Evolutionary conservation across 2,888 invertebrate species (phyloP).

Genomic region (Drosophila ustulata): DNA sequence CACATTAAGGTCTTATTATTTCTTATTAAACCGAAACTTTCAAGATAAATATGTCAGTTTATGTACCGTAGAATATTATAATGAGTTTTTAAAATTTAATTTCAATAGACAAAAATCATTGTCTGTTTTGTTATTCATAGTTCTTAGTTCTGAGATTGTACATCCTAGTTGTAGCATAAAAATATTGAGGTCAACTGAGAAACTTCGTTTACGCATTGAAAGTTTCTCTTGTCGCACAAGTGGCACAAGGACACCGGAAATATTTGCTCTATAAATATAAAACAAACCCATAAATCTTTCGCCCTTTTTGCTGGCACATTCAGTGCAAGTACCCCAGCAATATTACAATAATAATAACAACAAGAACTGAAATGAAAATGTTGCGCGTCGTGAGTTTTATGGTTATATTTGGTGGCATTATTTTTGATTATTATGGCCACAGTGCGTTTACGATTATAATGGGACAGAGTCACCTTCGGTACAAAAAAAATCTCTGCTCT

Average conservation of each 20-base stretch:
- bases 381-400: constrained; percentile 41
- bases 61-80: not conserved
- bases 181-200: constrained; percentile 19
- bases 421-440: constrained; percentile 61
- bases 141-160: not conserved
- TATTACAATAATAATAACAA: constrained; percentile 12
- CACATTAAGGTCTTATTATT: not conserved
- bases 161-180: not conserved
- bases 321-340: constrained; percentile 33
- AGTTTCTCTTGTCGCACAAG: constrained; percentile 30
- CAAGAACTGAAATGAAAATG: constrained; percentile 20
- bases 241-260: constrained; percentile 65
- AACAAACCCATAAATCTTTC: constrained; percentile 58
- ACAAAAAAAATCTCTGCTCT: constrained; percentile 7
- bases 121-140: not conserved
- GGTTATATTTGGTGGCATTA: constrained; percentile 59
- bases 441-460: constrained; percentile 37
- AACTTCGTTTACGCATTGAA: constrained; percentile 32
- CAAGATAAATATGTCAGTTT: not conserved
- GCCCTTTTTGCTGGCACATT: constrained; percentile 16
- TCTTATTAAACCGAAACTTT: not conserved
- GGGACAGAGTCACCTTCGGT: constrained; percentile 18
- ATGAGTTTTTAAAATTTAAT: not conserved
- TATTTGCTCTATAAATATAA: constrained; percentile 58
- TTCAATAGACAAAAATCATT: not conserved